These are phyloP conservation scores for Gadopsis marmoratus DNA, from an alignment of 2,797 vertebrate genomes.

Conservation along the genomic window DNA sequence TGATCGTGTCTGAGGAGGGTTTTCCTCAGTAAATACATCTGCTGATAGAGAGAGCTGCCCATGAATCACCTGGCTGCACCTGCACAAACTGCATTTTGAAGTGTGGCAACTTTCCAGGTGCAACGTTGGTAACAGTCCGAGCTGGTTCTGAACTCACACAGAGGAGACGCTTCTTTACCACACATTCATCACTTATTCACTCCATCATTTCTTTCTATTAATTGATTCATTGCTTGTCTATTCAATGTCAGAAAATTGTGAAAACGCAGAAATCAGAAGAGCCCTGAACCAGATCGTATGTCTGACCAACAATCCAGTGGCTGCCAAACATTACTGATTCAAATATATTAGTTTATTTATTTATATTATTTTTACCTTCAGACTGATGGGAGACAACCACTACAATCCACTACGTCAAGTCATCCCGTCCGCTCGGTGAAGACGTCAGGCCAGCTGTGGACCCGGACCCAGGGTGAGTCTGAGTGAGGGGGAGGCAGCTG, in stretches of 20 bases:
- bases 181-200: not conserved
- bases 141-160: slow-evolving; percentile 26
- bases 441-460: too few relatives aligned
- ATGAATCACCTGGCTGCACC: slow-evolving; percentile 23
- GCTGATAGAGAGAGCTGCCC: slow-evolving; percentile 11
- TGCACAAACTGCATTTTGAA: slow-evolving; percentile 29
- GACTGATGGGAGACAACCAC: too few relatives aligned
- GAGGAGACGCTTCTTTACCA: slow-evolving; percentile 3
- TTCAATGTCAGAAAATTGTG: not conserved
- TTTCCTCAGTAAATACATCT: slow-evolving; percentile 14
- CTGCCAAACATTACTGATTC: too few relatives aligned
- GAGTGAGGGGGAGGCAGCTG: too few relatives aligned
- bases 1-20: slow-evolving; percentile 17
- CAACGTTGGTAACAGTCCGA: slow-evolving; percentile 14
- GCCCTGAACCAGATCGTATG: not conserved
- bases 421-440: too few relatives aligned
- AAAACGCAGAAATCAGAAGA: not conserved
- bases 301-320: not conserved
- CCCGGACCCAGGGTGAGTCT: too few relatives aligned
- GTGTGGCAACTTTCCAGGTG: slow-evolving; percentile 27
- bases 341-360: too few relatives aligned
- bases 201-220: not conserved
- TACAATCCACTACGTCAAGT: too few relatives aligned
- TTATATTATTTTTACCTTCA: too few relatives aligned
- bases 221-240: not conserved